These are phyloP conservation scores for Tichodroma muraria DNA, from an alignment of 2,113 vertebrate species.

Conservation along the genomic window DNA sequence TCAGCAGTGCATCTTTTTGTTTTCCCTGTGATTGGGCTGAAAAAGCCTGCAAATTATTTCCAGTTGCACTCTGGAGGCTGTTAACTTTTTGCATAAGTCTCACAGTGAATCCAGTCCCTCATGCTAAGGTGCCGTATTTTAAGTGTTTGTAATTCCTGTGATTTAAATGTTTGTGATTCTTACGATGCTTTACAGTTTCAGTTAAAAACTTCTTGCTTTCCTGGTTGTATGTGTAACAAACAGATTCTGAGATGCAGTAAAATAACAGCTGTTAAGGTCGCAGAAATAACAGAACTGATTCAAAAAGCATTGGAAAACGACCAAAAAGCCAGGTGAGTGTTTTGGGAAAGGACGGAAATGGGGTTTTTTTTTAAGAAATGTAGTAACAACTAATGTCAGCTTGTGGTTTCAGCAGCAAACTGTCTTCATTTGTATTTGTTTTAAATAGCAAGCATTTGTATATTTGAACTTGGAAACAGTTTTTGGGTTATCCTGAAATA, in stretches of 20 bases:
- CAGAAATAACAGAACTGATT: slow-evolving; percentile 93
- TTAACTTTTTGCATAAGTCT: neutral
- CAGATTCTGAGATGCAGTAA: slow-evolving; percentile 95
- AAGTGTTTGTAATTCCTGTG: neutral
- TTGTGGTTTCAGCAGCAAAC: neutral
- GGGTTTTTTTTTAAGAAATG: neutral
- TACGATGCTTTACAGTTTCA: neutral
- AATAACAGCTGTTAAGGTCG: slow-evolving; percentile 93
- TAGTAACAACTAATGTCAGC: neutral
- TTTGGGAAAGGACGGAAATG: neutral
- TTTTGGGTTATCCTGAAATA: neutral
- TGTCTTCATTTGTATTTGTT: neutral
- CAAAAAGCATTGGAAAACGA: slow-evolving; percentile 90
- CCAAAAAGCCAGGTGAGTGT: slow-evolving; percentile 79
- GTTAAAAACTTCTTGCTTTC: neutral
- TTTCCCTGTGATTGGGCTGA: neutral
- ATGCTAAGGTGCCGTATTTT: neutral
- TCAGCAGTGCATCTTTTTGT: neutral
- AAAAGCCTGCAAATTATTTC: neutral
- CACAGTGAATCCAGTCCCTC: neutral
- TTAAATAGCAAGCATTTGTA: neutral
- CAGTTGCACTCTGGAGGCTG: neutral
- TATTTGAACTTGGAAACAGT: neutral
- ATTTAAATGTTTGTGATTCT: neutral
- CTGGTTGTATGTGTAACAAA: neutral